phyloP scores from a whole-genome alignment of 2,888 invertebrate species.

The Dynastes grantii region DNA sequence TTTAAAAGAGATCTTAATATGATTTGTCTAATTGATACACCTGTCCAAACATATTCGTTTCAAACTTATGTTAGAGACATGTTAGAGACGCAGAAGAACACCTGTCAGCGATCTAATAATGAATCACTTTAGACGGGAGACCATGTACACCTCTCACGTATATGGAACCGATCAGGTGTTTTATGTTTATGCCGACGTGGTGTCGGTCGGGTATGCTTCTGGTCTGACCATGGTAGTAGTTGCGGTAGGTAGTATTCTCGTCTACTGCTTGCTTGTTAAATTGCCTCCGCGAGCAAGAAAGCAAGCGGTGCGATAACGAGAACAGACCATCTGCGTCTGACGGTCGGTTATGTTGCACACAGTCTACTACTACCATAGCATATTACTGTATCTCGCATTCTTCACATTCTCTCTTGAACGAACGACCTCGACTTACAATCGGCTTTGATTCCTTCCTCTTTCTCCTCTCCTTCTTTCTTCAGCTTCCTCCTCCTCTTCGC shows the following conservation, averaged over 20 bases:
- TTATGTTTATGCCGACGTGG: conserved; percentile 16
- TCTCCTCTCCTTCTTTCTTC: conserved; percentile 29
- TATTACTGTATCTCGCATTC: conserved; percentile 59
- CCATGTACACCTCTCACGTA: background rate
- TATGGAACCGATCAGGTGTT: conserved; percentile 37
- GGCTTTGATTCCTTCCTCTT: conserved; percentile 37
- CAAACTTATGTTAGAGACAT: background rate
- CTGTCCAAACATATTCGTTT: background rate
- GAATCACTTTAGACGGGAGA: conserved; percentile 5
- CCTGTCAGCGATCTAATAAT: conserved; percentile 15
- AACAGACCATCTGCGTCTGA: conserved; percentile 16
- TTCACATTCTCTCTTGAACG: conserved; percentile 54
- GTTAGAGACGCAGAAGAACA: background rate
- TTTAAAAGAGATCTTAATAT: too few relatives aligned
- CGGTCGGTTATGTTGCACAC: conserved; percentile 26
- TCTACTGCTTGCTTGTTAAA: conserved; percentile 31
- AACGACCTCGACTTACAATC: conserved; percentile 49
- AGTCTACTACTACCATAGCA: conserved; percentile 12
- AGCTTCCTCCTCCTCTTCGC: background rate
- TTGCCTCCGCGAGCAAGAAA: background rate
- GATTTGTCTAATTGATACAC: background rate
- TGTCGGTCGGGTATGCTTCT: background rate
- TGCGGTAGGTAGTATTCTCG: conserved; percentile 7
- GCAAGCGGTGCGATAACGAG: conserved; percentile 6
- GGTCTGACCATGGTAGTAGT: conserved; percentile 18